These are phyloP conservation scores for Myotis findleyi DNA, from an alignment of 2,797 vertebrate genomes.

Conservation along the genomic window DNA sequence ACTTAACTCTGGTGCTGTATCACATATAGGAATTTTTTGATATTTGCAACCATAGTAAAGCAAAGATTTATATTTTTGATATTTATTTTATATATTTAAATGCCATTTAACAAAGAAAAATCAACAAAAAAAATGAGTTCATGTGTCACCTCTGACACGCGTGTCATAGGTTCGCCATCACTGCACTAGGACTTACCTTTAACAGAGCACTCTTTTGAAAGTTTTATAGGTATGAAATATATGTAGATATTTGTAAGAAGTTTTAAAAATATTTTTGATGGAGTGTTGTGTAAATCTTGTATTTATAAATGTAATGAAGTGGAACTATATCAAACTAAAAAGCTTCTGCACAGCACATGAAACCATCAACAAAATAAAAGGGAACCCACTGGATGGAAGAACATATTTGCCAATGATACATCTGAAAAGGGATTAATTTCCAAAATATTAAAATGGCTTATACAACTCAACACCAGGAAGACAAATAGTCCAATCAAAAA, in stretches of 20 bases:
- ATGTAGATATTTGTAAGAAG: slow-evolving; percentile 89
- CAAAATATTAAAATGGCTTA: background rate
- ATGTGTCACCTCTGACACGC: no score
- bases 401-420: background rate
- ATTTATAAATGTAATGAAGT: slow-evolving; percentile 88
- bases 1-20: no score
- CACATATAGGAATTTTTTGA: no score
- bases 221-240: slow-evolving; percentile 88
- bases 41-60: no score
- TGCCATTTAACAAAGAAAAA: no score
- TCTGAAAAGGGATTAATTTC: background rate
- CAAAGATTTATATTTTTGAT: no score
- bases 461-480: background rate
- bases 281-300: slow-evolving; percentile 89
- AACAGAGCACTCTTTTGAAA: slow-evolving; percentile 86
- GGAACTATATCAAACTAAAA: background rate
- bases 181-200: slow-evolving; percentile 60
- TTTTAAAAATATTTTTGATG: slow-evolving; percentile 85
- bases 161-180: no score
- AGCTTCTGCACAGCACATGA: background rate
- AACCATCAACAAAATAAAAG: background rate
- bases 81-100: no score
- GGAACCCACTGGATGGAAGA: background rate
- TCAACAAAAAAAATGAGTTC: no score
- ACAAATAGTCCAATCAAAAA: background rate